phyloP scores from a whole-genome alignment of 2,888 invertebrate species.

The Agrochola macilenta region DNA sequence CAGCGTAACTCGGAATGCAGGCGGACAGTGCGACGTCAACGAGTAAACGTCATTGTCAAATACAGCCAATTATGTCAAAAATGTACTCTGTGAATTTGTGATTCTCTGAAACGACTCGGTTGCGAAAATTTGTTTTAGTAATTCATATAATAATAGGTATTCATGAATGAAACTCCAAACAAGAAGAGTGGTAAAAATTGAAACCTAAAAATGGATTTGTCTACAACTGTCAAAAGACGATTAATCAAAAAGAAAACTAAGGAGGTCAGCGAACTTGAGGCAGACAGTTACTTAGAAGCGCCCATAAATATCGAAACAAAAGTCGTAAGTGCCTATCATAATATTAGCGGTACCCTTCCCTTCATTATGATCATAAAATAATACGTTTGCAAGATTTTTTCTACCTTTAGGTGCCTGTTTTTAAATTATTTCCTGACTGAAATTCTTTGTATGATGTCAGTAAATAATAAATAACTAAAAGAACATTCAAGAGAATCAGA shows the following conservation, averaged over 20 bases:
- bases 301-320: conserved; percentile 68
- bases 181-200: background rate
- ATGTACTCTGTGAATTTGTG: background rate
- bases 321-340: conserved; percentile 70
- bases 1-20: too few relatives aligned
- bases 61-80: background rate
- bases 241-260: conserved; percentile 73
- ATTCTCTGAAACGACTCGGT: background rate
- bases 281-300: conserved; percentile 73
- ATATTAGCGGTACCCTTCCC: background rate
- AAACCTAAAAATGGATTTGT: conserved; percentile 69
- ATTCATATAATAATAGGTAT: background rate
- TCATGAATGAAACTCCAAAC: conserved; percentile 20
- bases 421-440: background rate
- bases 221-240: conserved; percentile 70
- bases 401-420: background rate
- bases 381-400: background rate
- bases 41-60: background rate
- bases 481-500: background rate
- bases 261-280: conserved; percentile 81
- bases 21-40: background rate
- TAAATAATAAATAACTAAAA: background rate
- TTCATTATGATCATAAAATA: background rate
- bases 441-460: background rate
- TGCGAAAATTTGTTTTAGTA: background rate